These are phyloP conservation scores for Drosophila bocqueti DNA, from an alignment of 1,140 invertebrate genomes.

Conservation along the genomic window DNA sequence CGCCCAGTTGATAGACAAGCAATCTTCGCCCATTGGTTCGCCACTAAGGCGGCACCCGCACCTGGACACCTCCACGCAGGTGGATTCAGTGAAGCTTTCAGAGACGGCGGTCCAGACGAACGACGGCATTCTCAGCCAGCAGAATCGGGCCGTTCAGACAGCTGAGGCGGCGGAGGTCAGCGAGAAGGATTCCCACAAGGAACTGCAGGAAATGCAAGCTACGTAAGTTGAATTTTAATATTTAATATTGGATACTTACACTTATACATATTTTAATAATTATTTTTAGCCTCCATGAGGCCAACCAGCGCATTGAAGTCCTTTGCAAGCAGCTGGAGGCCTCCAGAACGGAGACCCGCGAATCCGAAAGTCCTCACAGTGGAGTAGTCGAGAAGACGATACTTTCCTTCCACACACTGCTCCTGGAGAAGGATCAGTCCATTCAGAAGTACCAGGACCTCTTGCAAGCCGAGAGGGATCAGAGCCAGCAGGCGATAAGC, in stretches of 20 bases:
- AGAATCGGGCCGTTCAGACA: constrained; percentile 66
- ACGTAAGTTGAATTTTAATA: constrained; percentile 24
- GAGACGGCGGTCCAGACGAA: constrained; percentile 67
- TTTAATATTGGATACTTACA: not conserved
- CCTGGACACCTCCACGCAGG: constrained; percentile 41
- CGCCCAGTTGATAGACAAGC: constrained; percentile 64
- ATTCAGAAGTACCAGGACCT: constrained; percentile 82
- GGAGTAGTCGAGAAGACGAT: constrained; percentile 78
- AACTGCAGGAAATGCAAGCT: constrained; percentile 42
- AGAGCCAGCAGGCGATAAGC: constrained; percentile 51
- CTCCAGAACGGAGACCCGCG: constrained; percentile 27
- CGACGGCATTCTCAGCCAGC: constrained; percentile 19
- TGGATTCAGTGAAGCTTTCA: constrained; percentile 13
- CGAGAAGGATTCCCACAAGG: not conserved
- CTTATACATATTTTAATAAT: not conserved
- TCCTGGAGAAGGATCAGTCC: constrained; percentile 81
- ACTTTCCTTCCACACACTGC: constrained; percentile 76
- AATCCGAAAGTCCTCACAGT: constrained; percentile 62
- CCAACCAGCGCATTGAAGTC: constrained; percentile 59
- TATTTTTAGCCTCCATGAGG: constrained; percentile 37
- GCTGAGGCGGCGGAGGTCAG: constrained; percentile 8
- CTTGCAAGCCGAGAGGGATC: constrained; percentile 76
- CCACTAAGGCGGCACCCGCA: constrained; percentile 29
- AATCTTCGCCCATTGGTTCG: constrained; percentile 73
- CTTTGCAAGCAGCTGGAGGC: constrained; percentile 46